These are phyloP conservation scores for Bibio marci DNA, from an alignment of 2,888 invertebrate genomes.

Conservation along the genomic window DNA sequence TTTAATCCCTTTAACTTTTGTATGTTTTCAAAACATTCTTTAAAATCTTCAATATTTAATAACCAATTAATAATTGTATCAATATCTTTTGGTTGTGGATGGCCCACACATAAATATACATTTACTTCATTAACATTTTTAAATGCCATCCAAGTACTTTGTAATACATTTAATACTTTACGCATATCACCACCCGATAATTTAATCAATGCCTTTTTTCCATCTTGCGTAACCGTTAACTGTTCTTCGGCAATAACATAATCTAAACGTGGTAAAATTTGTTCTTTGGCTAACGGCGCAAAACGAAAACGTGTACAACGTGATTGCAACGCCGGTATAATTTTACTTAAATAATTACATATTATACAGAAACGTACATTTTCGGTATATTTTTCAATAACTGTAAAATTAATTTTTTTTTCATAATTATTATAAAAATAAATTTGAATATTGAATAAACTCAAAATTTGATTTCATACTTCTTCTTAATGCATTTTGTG, in stretches of 20 bases:
- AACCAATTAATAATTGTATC: constrained; percentile 76
- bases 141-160: constrained; percentile 90
- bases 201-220: constrained; percentile 71
- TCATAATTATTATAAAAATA: constrained; percentile 8
- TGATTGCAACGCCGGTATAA: constrained; percentile 96
- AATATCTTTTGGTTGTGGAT: constrained; percentile 81
- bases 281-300: constrained; percentile 68
- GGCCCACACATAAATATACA: constrained; percentile 91
- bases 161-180: constrained; percentile 87
- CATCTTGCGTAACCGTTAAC: constrained; percentile 77
- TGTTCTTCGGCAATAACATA: constrained; percentile 68
- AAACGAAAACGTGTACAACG: constrained; percentile 94
- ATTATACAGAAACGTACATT: constrained; percentile 98
- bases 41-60: constrained; percentile 60
- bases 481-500: constrained; percentile 91
- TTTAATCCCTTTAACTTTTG: constrained; percentile 72
- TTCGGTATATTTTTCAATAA: constrained; percentile 98
- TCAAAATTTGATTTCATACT: constrained; percentile 38
- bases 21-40: constrained; percentile 61
- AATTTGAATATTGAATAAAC: constrained; percentile 1
- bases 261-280: constrained; percentile 78
- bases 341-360: constrained; percentile 96
- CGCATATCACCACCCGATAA: constrained; percentile 96
- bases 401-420: no score
- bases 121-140: constrained; percentile 74